Percentiles rank a stretch among this genome's conserved stretches.
phyloP scores from a whole-genome alignment of 2,797 vertebrate genomes.

The Argyrosomus regius region DNA sequence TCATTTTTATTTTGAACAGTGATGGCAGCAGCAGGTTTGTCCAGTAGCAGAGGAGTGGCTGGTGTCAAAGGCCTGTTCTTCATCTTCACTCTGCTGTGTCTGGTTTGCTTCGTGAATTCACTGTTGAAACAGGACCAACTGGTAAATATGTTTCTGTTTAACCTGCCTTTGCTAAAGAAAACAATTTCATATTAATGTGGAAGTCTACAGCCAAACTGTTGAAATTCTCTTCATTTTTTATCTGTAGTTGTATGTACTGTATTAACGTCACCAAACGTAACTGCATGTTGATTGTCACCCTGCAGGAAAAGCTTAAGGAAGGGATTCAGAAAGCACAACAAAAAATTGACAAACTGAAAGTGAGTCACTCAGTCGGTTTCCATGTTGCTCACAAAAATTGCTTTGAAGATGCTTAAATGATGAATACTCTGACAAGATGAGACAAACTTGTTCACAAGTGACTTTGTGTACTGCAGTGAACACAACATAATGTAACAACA shows the following conservation, averaged over 20 bases:
- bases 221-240: no score
- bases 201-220: no score
- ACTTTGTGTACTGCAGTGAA: neutral
- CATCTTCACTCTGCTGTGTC: constrained; percentile 44
- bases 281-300: neutral
- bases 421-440: neutral
- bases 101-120: constrained; percentile 14
- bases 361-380: neutral
- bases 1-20: no score
- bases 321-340: rapidly evolving
- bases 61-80: constrained; percentile 15
- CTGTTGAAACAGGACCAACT: rapidly evolving
- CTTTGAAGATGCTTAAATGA: neutral
- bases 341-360: rapidly evolving
- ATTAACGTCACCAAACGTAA: neutral
- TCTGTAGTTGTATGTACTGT: neutral
- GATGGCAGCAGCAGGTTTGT: neutral
- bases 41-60: constrained; percentile 5
- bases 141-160: constrained; percentile 15
- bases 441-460: neutral
- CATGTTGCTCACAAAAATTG: neutral
- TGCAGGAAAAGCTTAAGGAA: neutral
- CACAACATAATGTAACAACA: neutral
- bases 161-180: neutral
- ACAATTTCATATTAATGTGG: no score